Evolutionary conservation across 2,113 vertebrate species (phyloP), one percentile per base, ranked within the genome.

Genomic region (Thalassoma bifasciatum): DNA sequence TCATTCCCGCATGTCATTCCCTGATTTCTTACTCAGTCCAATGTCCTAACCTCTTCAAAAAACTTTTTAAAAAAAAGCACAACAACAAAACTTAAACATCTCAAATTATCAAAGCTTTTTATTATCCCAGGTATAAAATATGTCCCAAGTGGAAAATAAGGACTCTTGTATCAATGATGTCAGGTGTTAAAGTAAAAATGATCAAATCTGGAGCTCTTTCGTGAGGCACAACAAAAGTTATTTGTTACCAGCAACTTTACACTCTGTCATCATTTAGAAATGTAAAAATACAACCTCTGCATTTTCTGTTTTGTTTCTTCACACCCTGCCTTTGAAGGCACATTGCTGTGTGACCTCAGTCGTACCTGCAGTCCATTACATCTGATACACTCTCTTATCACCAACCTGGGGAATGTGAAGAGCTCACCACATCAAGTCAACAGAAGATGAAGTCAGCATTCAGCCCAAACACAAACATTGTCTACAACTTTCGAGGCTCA

Each of bases 351-450:
- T 81, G 72, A 56, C 69, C 61, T 56, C 59, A 69, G 16, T 52
- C 80, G 61, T 68, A 73, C 86, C 73, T 87, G 47, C 82, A 79
- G 64, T 30, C 62, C 38, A 5, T 46, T 67, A 73, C 72, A 63
- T 83, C 69, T 86, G 75, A 89, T 84, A 75, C 73, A 67, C 72
- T 88, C 75, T 88, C 84, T 91, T 92, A 90, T 92, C 91, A 91
- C 90, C 73, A 44, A 50, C 58, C 70, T 88, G 87, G 86, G 84
- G 87, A 92, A 89, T 91, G 85, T 87, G 82, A 86, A 75, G 72
- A 78, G 73, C 53, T 81, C 66, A 61, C 52, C 61, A 63, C 34
- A 30, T 30, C 3, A 30, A 80, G 70, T 71, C 80, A 82, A 76
- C 79, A 87, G 71, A 52, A 65, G 54, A 53, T 56, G 64, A 74